Percentiles rank a stretch among this genome's conserved stretches.
phyloP scores from a whole-genome alignment of 2,888 invertebrate genomes.

The Diabrotica balteata region DNA sequence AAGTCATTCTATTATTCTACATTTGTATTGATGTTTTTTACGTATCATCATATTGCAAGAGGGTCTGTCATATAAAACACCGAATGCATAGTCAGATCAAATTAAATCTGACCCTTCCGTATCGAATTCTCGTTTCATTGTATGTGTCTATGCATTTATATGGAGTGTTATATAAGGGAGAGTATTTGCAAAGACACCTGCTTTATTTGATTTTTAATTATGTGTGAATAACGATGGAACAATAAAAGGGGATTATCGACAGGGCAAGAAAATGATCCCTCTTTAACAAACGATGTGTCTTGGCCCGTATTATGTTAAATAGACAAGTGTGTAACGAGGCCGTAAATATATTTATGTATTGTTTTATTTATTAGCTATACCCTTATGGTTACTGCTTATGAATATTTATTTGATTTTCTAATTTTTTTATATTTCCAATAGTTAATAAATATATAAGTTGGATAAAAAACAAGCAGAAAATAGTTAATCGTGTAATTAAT shows the following conservation, averaged over 20 bases:
- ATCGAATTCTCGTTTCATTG: constrained; percentile 6
- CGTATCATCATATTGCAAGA: too few species aligned
- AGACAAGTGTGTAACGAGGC: constrained; percentile 31
- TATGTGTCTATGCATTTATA: constrained; percentile 14
- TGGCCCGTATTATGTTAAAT: constrained; percentile 28
- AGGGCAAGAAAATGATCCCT: constrained; percentile 35
- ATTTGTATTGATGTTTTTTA: too few species aligned
- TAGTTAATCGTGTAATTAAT: too few species aligned
- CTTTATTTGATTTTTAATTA: constrained; percentile 54
- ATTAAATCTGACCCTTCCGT: constrained; percentile 17
- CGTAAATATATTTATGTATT: constrained; percentile 6
- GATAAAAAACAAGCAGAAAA: too few species aligned
- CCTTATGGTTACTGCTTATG: constrained; percentile 1
- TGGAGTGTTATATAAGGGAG: constrained; percentile 9
- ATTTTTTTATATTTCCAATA: too few species aligned
- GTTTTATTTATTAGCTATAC: constrained; percentile 6
- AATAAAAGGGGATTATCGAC: constrained; percentile 40
- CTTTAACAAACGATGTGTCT: constrained; percentile 39
- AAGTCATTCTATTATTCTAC: too few species aligned
- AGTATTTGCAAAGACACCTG: constrained; percentile 43
- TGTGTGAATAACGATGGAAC: constrained; percentile 49
- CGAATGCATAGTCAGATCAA: constrained; percentile 6
- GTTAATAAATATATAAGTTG: too few species aligned
- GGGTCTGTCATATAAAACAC: too few species aligned
- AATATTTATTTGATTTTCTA: constrained; percentile 4